Evolutionary conservation across 2,888 invertebrate genomes (phyloP).

Genomic region (Erpobdella octoculata): DNA sequence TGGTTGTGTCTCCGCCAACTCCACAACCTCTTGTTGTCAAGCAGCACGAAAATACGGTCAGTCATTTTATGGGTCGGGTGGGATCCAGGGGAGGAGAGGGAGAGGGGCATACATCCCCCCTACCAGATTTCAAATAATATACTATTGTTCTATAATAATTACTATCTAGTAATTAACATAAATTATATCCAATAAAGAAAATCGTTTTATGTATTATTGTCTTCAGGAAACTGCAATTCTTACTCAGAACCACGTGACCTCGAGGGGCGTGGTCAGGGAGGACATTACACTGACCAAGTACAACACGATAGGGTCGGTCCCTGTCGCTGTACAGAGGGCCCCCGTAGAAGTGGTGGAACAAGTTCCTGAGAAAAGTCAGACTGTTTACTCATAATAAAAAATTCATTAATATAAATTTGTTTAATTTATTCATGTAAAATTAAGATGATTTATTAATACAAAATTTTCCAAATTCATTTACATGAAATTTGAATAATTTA

Average conservation of each 20-base stretch:
- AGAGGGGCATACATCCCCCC: too few species aligned
- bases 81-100: too few species aligned
- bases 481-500: too few species aligned
- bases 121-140: too few species aligned
- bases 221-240: neutral
- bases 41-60: neutral
- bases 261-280: neutral
- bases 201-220: neutral
- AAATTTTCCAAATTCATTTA: too few species aligned
- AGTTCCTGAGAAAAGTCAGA: neutral
- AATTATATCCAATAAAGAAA: neutral
- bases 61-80: neutral
- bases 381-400: too few species aligned
- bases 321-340: neutral
- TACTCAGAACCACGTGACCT: conserved; percentile 10
- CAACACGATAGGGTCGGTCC: conserved; percentile 12
- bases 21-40: conserved; percentile 8
- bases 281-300: neutral
- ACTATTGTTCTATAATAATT: too few species aligned
- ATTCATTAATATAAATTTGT: too few species aligned
- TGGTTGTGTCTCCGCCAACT: conserved; percentile 3
- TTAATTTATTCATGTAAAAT: too few species aligned
- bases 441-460: too few species aligned
- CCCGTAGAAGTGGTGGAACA: conserved; percentile 5
- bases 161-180: too few species aligned